Conservation (phyloP, 2,797 vertebrate species). For the Rhabdophis nuchalis region DNA sequence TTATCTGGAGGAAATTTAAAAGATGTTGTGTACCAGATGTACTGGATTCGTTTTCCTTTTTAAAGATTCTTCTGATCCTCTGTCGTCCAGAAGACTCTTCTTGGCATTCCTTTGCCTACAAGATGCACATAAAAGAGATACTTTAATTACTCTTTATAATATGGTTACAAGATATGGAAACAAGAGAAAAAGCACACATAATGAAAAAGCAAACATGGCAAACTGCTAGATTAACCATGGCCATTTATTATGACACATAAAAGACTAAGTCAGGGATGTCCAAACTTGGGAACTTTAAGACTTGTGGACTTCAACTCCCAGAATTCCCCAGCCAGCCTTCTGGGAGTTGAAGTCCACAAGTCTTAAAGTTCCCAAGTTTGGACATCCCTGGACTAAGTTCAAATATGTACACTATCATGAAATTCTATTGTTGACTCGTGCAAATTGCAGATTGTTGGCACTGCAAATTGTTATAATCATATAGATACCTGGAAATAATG, state of each 20-base stretch:
- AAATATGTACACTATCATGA: too few species aligned
- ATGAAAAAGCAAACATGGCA: not conserved
- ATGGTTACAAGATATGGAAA: not conserved
- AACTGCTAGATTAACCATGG: not conserved
- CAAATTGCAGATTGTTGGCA: too few species aligned
- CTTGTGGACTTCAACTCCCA: too few species aligned
- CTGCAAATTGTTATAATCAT: not conserved
- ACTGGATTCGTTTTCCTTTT: not conserved
- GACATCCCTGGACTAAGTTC: too few species aligned
- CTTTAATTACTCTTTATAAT: not conserved
- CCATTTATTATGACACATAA: too few species aligned
- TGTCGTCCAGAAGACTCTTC: not conserved
- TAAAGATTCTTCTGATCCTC: not conserved
- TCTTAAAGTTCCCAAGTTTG: too few species aligned
- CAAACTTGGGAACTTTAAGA: too few species aligned
- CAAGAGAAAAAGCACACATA: not conserved
- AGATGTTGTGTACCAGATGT: not conserved
- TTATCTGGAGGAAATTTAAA: not conserved
- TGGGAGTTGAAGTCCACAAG: too few species aligned
- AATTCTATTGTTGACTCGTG: too few species aligned
- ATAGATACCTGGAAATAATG: not conserved
- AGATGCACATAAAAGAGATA: not conserved
- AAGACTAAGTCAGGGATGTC: too few species aligned
- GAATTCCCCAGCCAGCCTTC: too few species aligned
- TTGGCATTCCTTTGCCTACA: not conserved